Evolutionary conservation across 2,113 vertebrate species (phyloP).

Genomic region (Mustelus asterias): DNA sequence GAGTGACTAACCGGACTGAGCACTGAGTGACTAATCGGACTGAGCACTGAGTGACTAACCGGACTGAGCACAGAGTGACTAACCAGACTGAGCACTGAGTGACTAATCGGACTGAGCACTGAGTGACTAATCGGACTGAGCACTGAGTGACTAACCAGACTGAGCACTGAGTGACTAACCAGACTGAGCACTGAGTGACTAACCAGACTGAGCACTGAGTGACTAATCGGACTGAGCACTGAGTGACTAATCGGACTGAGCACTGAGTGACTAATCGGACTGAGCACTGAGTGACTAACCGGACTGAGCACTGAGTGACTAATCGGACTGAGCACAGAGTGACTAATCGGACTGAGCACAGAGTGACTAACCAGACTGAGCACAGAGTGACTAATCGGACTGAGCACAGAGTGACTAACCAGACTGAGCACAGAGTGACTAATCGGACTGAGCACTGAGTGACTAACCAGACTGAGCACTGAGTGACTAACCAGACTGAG

Average conservation of each 20-base stretch:
- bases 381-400: neutral
- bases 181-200: neutral
- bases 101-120: neutral
- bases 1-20: neutral
- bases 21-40: neutral
- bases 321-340: neutral
- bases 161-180: neutral
- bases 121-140: neutral
- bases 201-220: neutral
- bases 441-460: neutral
- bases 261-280: neutral
- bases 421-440: neutral
- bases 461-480: neutral
- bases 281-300: neutral
- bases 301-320: neutral
- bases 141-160: neutral
- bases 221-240: neutral
- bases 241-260: neutral
- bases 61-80: neutral
- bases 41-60: neutral
- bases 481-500: neutral
- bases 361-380: neutral
- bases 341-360: neutral
- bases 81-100: no score
- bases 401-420: neutral